phyloP scores from a whole-genome alignment of 1,140 invertebrate species.

The Drosophila navojoa region DNA sequence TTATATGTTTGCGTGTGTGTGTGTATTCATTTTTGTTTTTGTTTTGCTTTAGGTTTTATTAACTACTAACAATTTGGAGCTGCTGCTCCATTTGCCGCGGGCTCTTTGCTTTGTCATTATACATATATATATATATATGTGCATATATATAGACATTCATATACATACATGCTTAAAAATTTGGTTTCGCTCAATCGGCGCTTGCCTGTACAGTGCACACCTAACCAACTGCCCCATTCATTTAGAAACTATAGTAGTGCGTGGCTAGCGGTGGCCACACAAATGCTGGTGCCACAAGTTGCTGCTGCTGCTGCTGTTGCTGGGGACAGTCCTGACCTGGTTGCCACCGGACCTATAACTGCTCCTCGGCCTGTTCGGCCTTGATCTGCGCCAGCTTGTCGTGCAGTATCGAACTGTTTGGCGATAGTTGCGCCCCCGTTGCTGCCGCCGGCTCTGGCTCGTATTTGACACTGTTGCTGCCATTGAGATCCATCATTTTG shows the following conservation, averaged over 20 bases:
- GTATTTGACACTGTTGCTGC: slow-evolving; percentile 59
- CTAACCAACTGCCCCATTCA: slow-evolving; percentile 1
- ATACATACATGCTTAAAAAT: slow-evolving; percentile 49
- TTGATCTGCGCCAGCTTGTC: slow-evolving; percentile 83
- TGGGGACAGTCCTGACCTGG: slow-evolving; percentile 8
- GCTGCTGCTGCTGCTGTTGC: slow-evolving; percentile 39
- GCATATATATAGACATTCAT: slow-evolving; percentile 23
- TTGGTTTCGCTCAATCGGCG: slow-evolving; percentile 43
- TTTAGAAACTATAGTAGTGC: slow-evolving; percentile 75
- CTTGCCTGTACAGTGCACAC: slow-evolving; percentile 30
- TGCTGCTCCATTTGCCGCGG: slow-evolving; percentile 14
- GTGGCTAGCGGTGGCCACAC: slow-evolving; percentile 71
- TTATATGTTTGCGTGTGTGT: slow-evolving; percentile 27
- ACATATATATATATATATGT: slow-evolving; percentile 20
- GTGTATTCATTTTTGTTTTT: slow-evolving; percentile 24
- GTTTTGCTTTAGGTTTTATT: slow-evolving; percentile 5
- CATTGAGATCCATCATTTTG: slow-evolving; percentile 81
- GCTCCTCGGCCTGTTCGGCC: slow-evolving; percentile 68
- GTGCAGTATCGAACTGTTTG: slow-evolving; percentile 66
- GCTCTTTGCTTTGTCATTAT: slow-evolving; percentile 22
- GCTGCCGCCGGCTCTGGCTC: slow-evolving; percentile 38
- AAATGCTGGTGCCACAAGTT: slow-evolving; percentile 58
- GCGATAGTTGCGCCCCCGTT: slow-evolving; percentile 20
- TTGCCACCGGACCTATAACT: slow-evolving; percentile 71
- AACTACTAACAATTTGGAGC: slow-evolving; percentile 57